phyloP scores from a whole-genome alignment of 2,797 vertebrate species.

The Enoplosus armatus region DNA sequence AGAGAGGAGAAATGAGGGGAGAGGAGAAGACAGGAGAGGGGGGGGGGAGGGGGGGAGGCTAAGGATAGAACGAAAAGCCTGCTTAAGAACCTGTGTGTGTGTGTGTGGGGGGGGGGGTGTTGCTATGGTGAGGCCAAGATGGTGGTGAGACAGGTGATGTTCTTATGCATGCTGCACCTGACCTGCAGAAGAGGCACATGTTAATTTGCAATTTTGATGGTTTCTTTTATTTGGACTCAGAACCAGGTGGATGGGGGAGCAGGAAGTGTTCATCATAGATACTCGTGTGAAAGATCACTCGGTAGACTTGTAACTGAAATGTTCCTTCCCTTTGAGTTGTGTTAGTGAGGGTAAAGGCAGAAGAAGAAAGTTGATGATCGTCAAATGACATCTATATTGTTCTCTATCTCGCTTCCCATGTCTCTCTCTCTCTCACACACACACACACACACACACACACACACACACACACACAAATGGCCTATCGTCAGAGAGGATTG shows the following conservation, averaged over 20 bases:
- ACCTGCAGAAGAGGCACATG: constrained; percentile 15
- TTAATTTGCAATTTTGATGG: constrained; percentile 7
- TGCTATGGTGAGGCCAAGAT: constrained; percentile 61
- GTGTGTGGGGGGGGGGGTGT: constrained; percentile 30
- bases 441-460: constrained; percentile 6
- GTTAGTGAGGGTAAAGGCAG: background rate
- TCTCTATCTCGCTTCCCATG: background rate
- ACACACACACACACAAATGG: constrained; percentile 17
- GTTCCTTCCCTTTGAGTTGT: background rate
- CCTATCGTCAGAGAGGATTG: constrained; percentile 29
- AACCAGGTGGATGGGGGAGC: background rate
- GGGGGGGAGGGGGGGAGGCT: constrained; percentile 46
- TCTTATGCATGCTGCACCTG: constrained; percentile 32
- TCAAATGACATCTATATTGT: no score
- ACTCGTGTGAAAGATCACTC: background rate
- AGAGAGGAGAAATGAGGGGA: constrained; percentile 38
- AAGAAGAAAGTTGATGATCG: no score
- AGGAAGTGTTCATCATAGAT: background rate
- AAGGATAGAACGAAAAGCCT: constrained; percentile 84
- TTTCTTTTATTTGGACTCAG: background rate
- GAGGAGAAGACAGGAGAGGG: constrained; percentile 38
- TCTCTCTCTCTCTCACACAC: background rate
- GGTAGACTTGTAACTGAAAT: background rate
- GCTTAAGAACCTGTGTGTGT: constrained; percentile 69
- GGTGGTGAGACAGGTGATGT: constrained; percentile 35